Evolutionary conservation across 2,113 vertebrate genomes (phyloP), one percentile per base, ranked within the genome.

Genomic region (Poecilia latipinna): DNA sequence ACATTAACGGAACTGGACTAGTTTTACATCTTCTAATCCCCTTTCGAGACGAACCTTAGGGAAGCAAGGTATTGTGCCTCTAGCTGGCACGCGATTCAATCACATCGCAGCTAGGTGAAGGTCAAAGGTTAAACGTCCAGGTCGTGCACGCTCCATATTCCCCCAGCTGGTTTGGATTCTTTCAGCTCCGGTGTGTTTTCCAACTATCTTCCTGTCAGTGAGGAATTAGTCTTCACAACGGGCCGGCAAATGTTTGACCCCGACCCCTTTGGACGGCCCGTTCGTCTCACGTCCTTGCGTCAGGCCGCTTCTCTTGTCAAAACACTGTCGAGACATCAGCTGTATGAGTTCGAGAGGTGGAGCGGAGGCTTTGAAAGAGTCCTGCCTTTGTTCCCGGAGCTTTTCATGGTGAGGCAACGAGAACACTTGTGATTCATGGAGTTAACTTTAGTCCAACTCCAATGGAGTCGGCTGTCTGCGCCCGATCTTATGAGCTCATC

Each of bases 401-500:
- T 85, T 85, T 79, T 82, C 74, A 64, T n/a, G 35, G 79, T 87
- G 88, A 90, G 71, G 75, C 77, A 89, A 86, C 54, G 67, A 74
- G 75, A 85, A 81, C 12, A 15, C 72, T 75, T 68, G 84, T 91
- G 88, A 91, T 88, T 91, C 85, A 90, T 68, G 60, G 77, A 91
- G 83, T 65, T 35, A 71, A 86, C 83, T 88, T 72, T 74, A 75
- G 70, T 89, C 68, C 75, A 77, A 72, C 42, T 79, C 67, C 70
- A 11, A 72, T 72, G 44, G 44, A 69, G 83, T 77, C 69, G 61
- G 75, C 81, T 84, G 83, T 88, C 83, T 88, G 78, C 67, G 84
- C 73, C 77, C 86, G 78, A 22, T 80, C 80, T 64, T 68, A 88
- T 91, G 88, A 93, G 78, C 85, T 92, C 90, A 90, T 88, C 75